Evolutionary conservation across 2,888 invertebrate genomes (phyloP), one percentile per base, ranked within the genome.

Genomic region (Pelosia muscerda): DNA sequence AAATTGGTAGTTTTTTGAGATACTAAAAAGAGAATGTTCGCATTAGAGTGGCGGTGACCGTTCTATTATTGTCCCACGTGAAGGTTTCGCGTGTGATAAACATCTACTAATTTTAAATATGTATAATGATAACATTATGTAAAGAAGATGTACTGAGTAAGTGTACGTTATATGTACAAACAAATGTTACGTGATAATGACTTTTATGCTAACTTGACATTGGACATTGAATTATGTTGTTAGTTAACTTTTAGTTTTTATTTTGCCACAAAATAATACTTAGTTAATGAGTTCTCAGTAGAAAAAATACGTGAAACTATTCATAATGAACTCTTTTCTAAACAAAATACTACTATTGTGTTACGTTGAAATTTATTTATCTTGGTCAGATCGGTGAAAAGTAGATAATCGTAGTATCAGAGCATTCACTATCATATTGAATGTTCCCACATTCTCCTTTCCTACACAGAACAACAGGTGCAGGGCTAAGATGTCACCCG

Each of bases 11-110:
- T 9, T n/a, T 49, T 49, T n/a, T 49, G 1, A 49, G n/a, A n/a
- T 19, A 49, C 9, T 9, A 38, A 19, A 23, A 13, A 38, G 59
- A 25, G 59, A 59, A 59, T 25, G 38, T 59, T 38, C 38, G 31
- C 23, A 59, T 59, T 34, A 59, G 22, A 59, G 19, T 38, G 38
- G 38, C 59, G 25, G 59, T 59, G 25, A 25, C 34, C 38, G 26
- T 61, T 49, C 31, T 54, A n/a, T 57, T 54, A 63, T 63, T 54
- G 31, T 31, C 11, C 31, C 23, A 54, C 28, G n/a, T 54, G 63
- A 63, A 28, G 54, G 63, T 63, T 53, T 53, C 63, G 31, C 54
- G 34, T 63, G 54, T 54, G 63, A 63, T 63, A 63, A 63, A 23
- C 31, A 63, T 54, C 63, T 23, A 31, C 54, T 31, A 15, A 63